Conservation (phyloP, 1,140 invertebrate species). For the Zaprionus taronus region DNA sequence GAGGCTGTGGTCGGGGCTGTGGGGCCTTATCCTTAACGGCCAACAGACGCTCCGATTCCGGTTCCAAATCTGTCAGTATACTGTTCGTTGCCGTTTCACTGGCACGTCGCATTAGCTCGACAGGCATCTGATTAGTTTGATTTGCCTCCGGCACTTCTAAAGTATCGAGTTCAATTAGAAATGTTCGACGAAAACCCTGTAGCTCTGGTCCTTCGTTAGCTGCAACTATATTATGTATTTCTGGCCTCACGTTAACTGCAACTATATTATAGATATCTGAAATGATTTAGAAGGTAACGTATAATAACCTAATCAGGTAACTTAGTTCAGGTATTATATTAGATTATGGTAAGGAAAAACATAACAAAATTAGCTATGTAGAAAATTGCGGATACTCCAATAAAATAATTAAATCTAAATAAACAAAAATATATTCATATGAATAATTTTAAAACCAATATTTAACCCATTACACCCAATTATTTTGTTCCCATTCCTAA, state of each 20-base stretch:
- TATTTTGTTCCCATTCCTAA: neutral
- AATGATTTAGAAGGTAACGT: neutral
- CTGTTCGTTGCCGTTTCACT: slow-evolving; percentile 63
- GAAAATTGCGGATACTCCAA: neutral
- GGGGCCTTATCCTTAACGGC: slow-evolving; percentile 25
- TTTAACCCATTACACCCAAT: neutral
- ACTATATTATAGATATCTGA: slow-evolving; percentile 56
- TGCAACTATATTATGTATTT: slow-evolving; percentile 55
- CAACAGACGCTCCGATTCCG: slow-evolving; percentile 64
- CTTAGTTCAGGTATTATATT: neutral
- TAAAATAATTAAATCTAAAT: neutral
- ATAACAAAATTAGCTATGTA: neutral
- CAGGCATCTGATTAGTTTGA: slow-evolving; percentile 43
- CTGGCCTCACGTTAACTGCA: slow-evolving; percentile 51
- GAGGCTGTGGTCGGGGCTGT: slow-evolving; percentile 41
- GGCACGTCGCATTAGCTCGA: slow-evolving; percentile 55
- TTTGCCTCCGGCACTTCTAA: neutral
- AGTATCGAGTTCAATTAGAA: slow-evolving; percentile 10
- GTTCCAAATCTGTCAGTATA: slow-evolving; percentile 56
- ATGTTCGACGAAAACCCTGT: slow-evolving; percentile 39
- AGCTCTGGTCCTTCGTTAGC: slow-evolving; percentile 45
- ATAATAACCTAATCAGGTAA: neutral
- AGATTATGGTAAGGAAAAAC: neutral
- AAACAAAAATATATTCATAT: too few species aligned
- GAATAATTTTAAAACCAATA: neutral